A percentile compares a stretch with the other conserved stretches of the same genome.
These are phyloP conservation scores for Meganola albula DNA, from an alignment of 2,888 invertebrate genomes.

Conservation along the genomic window DNA sequence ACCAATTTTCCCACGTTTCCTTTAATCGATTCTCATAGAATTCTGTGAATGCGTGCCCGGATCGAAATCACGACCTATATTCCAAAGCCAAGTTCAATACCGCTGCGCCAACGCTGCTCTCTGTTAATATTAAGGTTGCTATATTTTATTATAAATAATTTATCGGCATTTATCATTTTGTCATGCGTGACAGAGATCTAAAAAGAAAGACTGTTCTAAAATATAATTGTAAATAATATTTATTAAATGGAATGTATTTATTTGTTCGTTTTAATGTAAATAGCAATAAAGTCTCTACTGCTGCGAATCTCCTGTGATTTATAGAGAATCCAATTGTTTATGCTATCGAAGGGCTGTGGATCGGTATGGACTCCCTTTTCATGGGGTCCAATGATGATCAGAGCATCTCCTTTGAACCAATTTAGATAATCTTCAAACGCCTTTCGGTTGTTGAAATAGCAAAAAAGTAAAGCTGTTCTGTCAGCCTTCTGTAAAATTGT, in stretches of 20 bases:
- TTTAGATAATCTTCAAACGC: conserved; percentile 84
- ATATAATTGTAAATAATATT: conserved; percentile 11
- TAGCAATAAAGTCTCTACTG: conserved; percentile 81
- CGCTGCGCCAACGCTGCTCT: too few relatives aligned
- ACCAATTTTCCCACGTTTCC: too few relatives aligned
- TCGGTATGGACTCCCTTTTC: conserved; percentile 82
- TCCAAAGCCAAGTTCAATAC: too few relatives aligned
- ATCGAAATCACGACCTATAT: too few relatives aligned
- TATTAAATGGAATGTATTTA: conserved; percentile 29
- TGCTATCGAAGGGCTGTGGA: conserved; percentile 81
- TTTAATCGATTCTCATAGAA: too few relatives aligned
- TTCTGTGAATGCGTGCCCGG: too few relatives aligned
- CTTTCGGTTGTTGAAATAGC: conserved; percentile 86
- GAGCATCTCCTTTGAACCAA: conserved; percentile 78
- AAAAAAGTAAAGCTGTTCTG: conserved; percentile 82
- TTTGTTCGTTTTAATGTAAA: conserved; percentile 58
- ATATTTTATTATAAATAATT: too few relatives aligned
- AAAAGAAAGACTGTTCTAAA: conserved; percentile 30
- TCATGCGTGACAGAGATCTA: too few relatives aligned
- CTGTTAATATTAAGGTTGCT: too few relatives aligned
- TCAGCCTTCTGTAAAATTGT: conserved; percentile 55
- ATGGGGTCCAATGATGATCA: conserved; percentile 87
- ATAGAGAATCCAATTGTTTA: conserved; percentile 78
- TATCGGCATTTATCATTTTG: too few relatives aligned
- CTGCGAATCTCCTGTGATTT: conserved; percentile 77